Percentiles rank a stretch among this genome's conserved stretches.
phyloP scores from a whole-genome alignment of 1,140 invertebrate species.

The Drosophila persimilis region DNA sequence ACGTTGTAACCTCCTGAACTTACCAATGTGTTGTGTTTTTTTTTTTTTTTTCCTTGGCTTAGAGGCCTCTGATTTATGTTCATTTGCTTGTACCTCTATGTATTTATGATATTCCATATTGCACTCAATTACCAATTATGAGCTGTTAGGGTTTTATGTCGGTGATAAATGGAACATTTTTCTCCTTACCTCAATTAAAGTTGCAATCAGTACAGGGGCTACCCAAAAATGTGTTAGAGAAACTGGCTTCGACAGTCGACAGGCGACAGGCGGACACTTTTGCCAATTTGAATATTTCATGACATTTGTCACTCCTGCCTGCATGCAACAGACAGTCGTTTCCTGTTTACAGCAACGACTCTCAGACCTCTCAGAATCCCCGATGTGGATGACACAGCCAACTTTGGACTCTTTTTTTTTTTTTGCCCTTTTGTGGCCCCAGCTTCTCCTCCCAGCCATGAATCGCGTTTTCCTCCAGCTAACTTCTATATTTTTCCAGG shows the following conservation, averaged over 20 bases:
- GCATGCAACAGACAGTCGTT: conserved; percentile 76
- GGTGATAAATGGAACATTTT: conserved; percentile 29
- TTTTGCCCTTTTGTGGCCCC: background rate
- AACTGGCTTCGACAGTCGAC: conserved; percentile 32
- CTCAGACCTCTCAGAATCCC: background rate
- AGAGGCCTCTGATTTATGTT: conserved; percentile 68
- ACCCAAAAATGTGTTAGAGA: conserved; percentile 30
- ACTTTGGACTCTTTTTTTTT: conserved; percentile 20
- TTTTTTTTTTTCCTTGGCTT: conserved; percentile 45
- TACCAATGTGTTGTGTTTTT: conserved; percentile 19
- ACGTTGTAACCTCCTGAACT: conserved; percentile 21
- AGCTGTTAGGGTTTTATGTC: conserved; percentile 65
- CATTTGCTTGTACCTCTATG: conserved; percentile 24
- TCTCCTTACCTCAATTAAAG: conserved; percentile 21
- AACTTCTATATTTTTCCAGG: conserved; percentile 8
- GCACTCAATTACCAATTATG: conserved; percentile 75
- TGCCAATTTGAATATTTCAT: conserved; percentile 78
- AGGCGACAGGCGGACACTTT: conserved; percentile 33
- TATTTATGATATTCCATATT: conserved; percentile 68
- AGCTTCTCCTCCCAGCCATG: conserved; percentile 16
- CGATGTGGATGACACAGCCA: conserved; percentile 36
- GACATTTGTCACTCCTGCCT: conserved; percentile 68
- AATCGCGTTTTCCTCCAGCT: conserved; percentile 52
- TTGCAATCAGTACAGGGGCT: conserved; percentile 14
- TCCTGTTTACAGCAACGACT: conserved; percentile 57